Evolutionary conservation across 2,113 vertebrate genomes (phyloP), one percentile per base, ranked within the genome.

Genomic region (Xenopus borealis): DNA sequence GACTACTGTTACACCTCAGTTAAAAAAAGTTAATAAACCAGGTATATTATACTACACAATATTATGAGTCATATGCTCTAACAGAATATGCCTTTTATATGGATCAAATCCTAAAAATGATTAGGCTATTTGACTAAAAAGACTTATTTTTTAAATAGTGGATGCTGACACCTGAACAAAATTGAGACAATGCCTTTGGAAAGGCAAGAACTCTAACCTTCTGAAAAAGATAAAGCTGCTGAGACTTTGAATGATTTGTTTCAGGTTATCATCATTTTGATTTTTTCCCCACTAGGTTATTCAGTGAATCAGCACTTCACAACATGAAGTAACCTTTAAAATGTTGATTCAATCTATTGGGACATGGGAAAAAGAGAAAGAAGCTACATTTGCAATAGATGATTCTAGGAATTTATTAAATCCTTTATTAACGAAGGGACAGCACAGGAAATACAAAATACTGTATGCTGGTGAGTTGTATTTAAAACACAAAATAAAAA

Each of bases 201-300:
- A 64, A 77, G 16, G 59, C 44, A 33, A 63, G 20, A 62, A 70
- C 67, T 57, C 44, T 68, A 55, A 58, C 66, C 30, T 9, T n/a
- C 67, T 63, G n/a, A 7, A 61, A 70, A 44, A 20, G 33, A 40
- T 40, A 40, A 17, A 72, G 12, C 47, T 57, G 18, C 67, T 27
- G 30, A 64, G 74, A 77, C 74, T 70, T 62, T 64, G 67, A 77
- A 40, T 69, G 66, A 76, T 77, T 63, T 70, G 59, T 77, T 70
- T 57, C 66, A 69, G 73, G 58, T 69, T 77, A 46, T 55, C 52
- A 63, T 69, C 66, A 62, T 77, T 77, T 45, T 64, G 59, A 64
- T 77, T 52, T 70, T 77, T 57, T 55, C 74, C 33, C 47, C 74
- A 70, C 62, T n/a, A n/a, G n/a, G n/a, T n/a, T n/a, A n/a, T n/a